Evolutionary conservation across 2,888 invertebrate species (phyloP).

Genomic region (Drosophila rellima): DNA sequence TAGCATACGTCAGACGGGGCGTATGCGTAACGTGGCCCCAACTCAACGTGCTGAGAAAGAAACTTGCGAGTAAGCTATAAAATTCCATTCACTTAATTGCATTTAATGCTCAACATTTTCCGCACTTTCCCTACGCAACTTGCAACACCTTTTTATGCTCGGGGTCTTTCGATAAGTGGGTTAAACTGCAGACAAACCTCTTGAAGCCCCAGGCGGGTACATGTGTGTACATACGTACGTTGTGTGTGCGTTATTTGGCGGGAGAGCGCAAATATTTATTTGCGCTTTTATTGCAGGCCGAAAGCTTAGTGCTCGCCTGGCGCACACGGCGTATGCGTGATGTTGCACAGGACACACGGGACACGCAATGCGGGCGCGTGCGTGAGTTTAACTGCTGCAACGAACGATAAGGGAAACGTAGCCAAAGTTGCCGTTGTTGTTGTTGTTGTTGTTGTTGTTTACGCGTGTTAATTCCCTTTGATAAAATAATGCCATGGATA

Average conservation of each 20-base stretch:
- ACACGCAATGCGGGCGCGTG: slow-evolving; percentile 77
- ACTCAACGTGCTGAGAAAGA: background rate
- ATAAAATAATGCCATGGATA: slow-evolving; percentile 82
- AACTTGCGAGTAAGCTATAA: slow-evolving; percentile 12
- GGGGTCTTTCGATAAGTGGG: slow-evolving; percentile 18
- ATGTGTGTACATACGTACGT: background rate
- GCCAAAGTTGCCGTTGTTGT: slow-evolving; percentile 11
- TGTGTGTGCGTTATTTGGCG: slow-evolving; percentile 8
- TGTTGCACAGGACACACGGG: slow-evolving; percentile 37
- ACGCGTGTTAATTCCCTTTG: slow-evolving; percentile 82
- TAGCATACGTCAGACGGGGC: slow-evolving; percentile 33
- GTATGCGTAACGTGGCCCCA: slow-evolving; percentile 25
- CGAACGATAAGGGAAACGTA: slow-evolving; percentile 62
- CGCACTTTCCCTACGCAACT: background rate
- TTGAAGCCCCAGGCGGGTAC: slow-evolving; percentile 8
- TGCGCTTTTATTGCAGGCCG: slow-evolving; percentile 66
- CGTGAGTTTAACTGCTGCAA: slow-evolving; percentile 79
- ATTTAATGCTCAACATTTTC: slow-evolving; percentile 5
- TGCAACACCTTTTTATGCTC: slow-evolving; percentile 17
- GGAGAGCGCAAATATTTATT: slow-evolving; percentile 67
- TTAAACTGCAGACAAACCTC: slow-evolving; percentile 22
- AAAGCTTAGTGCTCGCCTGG: slow-evolving; percentile 35
- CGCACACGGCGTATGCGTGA: slow-evolving; percentile 59
- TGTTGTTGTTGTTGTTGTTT: slow-evolving; percentile 60
- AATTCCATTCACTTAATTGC: slow-evolving; percentile 24